phyloP scores from a whole-genome alignment of 2,888 invertebrate species.

The Halocaridina rubra region DNA sequence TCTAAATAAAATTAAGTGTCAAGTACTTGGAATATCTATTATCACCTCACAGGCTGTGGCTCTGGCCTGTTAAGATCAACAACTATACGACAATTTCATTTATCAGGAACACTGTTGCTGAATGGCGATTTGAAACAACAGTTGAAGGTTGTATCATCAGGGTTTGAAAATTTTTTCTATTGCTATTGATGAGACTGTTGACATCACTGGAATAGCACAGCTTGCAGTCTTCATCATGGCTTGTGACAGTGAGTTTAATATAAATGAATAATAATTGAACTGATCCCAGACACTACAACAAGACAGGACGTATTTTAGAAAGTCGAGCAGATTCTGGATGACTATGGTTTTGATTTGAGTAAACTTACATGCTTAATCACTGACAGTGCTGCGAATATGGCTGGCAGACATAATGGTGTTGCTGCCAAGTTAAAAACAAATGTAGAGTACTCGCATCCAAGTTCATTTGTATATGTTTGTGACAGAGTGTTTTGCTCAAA shows the following conservation, averaged over 20 bases:
- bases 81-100: no score
- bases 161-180: no score
- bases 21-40: no score
- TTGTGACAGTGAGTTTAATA: slow-evolving; percentile 21
- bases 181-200: no score
- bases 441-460: not conserved
- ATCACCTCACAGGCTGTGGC: no score
- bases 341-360: slow-evolving; percentile 11
- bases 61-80: no score
- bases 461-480: no score
- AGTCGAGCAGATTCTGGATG: not conserved
- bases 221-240: slow-evolving; percentile 13
- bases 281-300: slow-evolving; percentile 11
- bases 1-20: no score
- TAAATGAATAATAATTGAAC: slow-evolving; percentile 7
- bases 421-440: not conserved
- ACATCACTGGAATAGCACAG: slow-evolving; percentile 24
- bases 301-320: not conserved
- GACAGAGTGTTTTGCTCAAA: no score
- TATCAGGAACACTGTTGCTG: not conserved
- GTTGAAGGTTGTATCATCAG: not conserved
- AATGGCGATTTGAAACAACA: not conserved
- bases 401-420: not conserved
- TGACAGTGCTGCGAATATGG: slow-evolving; percentile 16
- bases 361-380: slow-evolving; percentile 11